Base-by-base conservation (phyloP, 2,888 invertebrate genomes). In the Pristionchus fissidentatus region DNA sequence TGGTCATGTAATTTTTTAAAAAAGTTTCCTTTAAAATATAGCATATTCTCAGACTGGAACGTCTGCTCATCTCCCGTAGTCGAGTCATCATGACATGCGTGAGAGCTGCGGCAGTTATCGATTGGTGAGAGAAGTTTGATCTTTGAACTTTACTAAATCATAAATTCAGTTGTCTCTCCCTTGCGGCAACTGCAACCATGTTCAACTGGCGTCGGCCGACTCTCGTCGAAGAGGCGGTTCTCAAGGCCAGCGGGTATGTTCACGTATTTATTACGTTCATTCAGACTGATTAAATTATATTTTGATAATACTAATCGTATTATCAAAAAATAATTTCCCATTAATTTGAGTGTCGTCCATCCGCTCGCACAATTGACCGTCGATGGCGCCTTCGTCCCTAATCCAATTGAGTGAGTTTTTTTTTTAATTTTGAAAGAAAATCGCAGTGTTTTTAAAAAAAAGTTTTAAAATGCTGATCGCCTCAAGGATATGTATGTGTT, bases 291-390 rank as follows among this genome's bases (percentile, higher is more conserved):
- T 19, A n/a, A 1, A 8, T 10, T 57, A 10, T 46, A 46, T 46
- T 10, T 46, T 46, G 46, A 10, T 15, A 10, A 7, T 46, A 46
- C 8, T 15, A 46, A 46, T 15, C 46, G n/a, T n/a, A 46, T 46
- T 46, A 46, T 15, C 15, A 7, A 46, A 46, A 66, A 13, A 22
- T 26, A 29, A 10, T 35, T 10, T 41, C 4, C 8, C 29, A 41
- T 38, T 26, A 7, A 43, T 70, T 49, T 15, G 32, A 83, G 83
- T 19, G 73, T 62, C 41, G 83, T 83, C 43, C 97, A 97, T 92
- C 96, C 96, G 0, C 93, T 97, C 43, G 95, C 95, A 89, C 95
- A 96, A 87, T 91, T 95, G 46, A 94, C 94, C 38, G 95, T 83
- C 52, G 82, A 85, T 19, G 73, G 77, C 7, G 70, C 77, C 8